Percentiles rank a stretch among this genome's conserved stretches.
These are phyloP conservation scores for Motacilla tschutschensis DNA, from an alignment of 2,113 vertebrate species.

Conservation along the genomic window DNA sequence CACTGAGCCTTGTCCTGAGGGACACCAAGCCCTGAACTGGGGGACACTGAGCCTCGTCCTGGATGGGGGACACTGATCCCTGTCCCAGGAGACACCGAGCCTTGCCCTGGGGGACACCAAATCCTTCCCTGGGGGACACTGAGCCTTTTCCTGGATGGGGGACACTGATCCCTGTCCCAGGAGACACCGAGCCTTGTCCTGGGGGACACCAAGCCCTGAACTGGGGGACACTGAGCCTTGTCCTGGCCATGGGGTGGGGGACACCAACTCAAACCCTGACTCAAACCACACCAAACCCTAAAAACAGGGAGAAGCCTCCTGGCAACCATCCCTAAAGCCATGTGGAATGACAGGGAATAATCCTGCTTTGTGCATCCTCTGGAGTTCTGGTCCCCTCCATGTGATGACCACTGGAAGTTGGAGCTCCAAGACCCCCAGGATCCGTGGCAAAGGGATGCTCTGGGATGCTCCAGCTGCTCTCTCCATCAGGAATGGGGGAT, in stretches of 20 bases:
- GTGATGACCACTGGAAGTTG: background rate
- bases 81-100: background rate
- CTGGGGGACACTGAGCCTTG: background rate
- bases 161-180: no score
- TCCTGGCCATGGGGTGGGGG: background rate
- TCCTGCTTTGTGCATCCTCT: background rate
- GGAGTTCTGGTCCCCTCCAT: background rate
- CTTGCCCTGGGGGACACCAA: background rate
- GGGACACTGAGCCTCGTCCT: background rate
- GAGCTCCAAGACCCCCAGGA: background rate
- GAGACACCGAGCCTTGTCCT: background rate
- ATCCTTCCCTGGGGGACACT: background rate
- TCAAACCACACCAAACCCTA: background rate
- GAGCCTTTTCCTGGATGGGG: background rate
- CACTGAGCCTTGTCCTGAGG: rapidly evolving
- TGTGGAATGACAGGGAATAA: rapidly evolving
- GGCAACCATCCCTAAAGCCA: background rate
- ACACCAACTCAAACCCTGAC: background rate
- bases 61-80: background rate
- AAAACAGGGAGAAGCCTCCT: background rate
- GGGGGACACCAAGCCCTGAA: background rate
- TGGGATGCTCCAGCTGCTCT: background rate
- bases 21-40: background rate
- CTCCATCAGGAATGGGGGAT: background rate
- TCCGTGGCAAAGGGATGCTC: background rate